Percentiles rank a stretch among this genome's conserved stretches.
These are phyloP conservation scores for Thamnophis elegans DNA, from an alignment of 2,797 vertebrate species.

Conservation along the genomic window DNA sequence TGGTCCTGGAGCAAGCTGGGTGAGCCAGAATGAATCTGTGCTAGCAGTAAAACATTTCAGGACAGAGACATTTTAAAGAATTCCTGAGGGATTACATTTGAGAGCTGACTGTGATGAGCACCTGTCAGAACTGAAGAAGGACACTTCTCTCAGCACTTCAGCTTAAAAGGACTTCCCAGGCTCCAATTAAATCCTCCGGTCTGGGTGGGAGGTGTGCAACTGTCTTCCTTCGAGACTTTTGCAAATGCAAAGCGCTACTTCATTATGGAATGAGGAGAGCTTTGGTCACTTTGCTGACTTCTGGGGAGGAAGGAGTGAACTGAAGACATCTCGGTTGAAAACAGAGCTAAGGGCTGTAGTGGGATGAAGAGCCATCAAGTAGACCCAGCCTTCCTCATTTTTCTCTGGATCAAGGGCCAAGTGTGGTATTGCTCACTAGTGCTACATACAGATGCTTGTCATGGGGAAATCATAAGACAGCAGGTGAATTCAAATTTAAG, in stretches of 20 bases:
- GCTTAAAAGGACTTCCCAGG: too few species aligned
- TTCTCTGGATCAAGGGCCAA: not conserved
- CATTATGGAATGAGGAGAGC: not conserved
- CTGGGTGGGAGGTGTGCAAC: conserved; percentile 31
- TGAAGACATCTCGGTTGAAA: not conserved
- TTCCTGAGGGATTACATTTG: too few species aligned
- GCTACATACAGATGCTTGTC: not conserved
- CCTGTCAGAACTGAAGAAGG: too few species aligned
- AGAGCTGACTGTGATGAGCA: too few species aligned
- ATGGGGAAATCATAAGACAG: not conserved
- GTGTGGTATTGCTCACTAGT: not conserved
- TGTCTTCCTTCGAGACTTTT: not conserved
- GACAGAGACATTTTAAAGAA: too few species aligned
- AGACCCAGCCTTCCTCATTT: not conserved
- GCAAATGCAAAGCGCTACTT: not conserved
- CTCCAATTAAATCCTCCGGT: too few species aligned
- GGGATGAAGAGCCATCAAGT: not conserved
- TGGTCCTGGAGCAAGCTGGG: too few species aligned
- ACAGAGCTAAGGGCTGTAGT: not conserved
- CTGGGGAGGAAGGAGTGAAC: not conserved
- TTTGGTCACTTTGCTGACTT: not conserved
- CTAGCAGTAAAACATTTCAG: too few species aligned
- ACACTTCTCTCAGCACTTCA: too few species aligned
- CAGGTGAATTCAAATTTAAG: not conserved
- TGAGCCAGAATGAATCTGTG: too few species aligned